Conservation (phyloP, 2,113 vertebrate genomes). For the Leucopsar rothschildi region DNA sequence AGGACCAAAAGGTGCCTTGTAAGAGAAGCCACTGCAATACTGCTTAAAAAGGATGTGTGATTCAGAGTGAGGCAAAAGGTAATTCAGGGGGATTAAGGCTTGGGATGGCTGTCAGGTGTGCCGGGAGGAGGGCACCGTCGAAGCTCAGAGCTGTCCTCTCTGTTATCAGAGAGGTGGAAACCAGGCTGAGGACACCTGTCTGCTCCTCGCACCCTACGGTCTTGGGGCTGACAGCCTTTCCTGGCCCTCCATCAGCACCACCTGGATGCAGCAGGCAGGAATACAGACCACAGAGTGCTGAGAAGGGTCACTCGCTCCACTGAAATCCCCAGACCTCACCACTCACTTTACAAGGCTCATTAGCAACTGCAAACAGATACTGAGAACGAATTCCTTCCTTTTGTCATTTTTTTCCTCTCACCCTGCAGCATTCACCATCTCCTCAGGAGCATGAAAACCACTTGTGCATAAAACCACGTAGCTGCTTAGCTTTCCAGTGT, state of each 20-base stretch:
- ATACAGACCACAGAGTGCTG: rapidly evolving
- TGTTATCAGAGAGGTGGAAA: not conserved
- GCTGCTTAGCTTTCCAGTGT: not conserved
- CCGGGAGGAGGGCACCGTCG: too few species aligned
- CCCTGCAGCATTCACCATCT: not conserved
- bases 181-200: not conserved
- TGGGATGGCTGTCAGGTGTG: not conserved
- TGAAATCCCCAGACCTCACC: not conserved
- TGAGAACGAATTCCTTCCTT: not conserved
- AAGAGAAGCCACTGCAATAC: not conserved
- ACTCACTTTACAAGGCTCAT: not conserved
- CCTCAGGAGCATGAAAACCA: not conserved
- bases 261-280: not conserved
- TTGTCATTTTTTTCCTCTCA: not conserved
- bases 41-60: not conserved
- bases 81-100: not conserved
- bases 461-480: not conserved
- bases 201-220: rapidly evolving
- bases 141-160: not conserved
- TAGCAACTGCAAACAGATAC: not conserved
- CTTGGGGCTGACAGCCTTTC: not conserved
- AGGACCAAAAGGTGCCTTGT: not conserved
- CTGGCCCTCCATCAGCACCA: rapidly evolving
- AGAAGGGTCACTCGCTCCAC: not conserved
- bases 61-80: not conserved